Percentiles rank a stretch among this genome's conserved stretches.
phyloP scores from a whole-genome alignment of 2,113 vertebrate species.

The Melanerpes aurifrons region DNA sequence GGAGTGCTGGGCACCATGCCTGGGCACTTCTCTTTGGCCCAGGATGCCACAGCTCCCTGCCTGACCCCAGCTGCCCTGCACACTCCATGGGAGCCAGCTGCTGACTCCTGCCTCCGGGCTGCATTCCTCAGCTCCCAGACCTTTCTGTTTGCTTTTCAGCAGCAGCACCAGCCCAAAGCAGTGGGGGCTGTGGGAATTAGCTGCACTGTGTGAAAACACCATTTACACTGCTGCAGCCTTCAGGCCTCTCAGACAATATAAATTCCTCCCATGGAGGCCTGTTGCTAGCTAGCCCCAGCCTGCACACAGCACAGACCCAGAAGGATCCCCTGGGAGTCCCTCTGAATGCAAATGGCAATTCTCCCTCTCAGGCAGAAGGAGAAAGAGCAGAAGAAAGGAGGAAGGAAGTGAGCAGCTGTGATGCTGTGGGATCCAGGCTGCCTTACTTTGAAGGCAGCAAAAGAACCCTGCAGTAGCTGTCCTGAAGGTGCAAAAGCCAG shows the following conservation, averaged over 20 bases:
- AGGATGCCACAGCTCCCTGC: background rate
- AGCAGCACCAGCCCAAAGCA: constrained; percentile 65
- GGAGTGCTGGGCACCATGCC: accelerated
- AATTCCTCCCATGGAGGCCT: constrained; percentile 63
- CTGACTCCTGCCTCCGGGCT: background rate
- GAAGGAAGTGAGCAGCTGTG: background rate
- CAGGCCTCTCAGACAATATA: constrained; percentile 42
- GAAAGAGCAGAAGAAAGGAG: background rate
- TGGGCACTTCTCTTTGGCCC: background rate
- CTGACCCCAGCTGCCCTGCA: background rate
- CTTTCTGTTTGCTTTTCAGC: constrained; percentile 63
- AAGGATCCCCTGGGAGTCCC: constrained; percentile 12
- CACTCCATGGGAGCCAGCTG: accelerated
- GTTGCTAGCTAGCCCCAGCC: constrained; percentile 27
- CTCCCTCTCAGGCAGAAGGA: accelerated
- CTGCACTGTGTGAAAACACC: constrained; percentile 62
- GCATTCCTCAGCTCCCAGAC: constrained; percentile 67
- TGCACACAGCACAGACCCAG: background rate
- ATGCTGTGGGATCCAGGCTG: background rate
- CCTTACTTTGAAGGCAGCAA: background rate
- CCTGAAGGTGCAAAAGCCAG: background rate
- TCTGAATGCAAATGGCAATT: background rate
- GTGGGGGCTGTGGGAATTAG: constrained; percentile 71
- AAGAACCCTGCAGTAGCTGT: background rate
- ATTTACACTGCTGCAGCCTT: constrained; percentile 51